Conservation (phyloP, 2,797 vertebrate species). For the Chrosomus eos region DNA sequence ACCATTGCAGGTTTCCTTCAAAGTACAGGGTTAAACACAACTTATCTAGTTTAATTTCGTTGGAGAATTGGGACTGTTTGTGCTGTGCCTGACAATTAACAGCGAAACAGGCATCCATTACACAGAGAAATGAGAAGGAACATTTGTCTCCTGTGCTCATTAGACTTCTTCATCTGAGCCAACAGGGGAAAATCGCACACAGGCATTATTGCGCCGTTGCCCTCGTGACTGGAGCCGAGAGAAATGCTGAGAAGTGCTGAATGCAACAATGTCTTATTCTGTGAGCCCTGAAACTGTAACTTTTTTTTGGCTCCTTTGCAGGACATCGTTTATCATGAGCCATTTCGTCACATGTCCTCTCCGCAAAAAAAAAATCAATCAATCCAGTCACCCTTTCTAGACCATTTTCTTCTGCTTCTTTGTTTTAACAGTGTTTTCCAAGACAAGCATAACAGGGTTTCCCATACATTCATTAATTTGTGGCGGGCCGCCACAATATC, state of each 20-base stretch:
- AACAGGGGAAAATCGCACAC: slow-evolving; percentile 49
- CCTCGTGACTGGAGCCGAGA: slow-evolving; percentile 33
- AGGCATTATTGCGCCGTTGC: slow-evolving; percentile 43
- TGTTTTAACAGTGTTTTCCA: background rate
- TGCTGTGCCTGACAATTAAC: slow-evolving; percentile 48
- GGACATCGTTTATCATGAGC: background rate
- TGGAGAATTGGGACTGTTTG: slow-evolving; percentile 49
- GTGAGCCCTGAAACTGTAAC: slow-evolving; percentile 2
- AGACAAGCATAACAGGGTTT: no score
- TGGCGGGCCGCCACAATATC: no score
- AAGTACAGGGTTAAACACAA: slow-evolving; percentile 31
- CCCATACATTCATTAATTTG: no score
- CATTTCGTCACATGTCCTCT: background rate
- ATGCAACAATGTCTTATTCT: slow-evolving; percentile 49
- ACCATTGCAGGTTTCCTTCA: background rate
- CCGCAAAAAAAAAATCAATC: background rate
- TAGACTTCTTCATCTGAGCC: slow-evolving; percentile 59
- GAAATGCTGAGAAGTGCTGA: slow-evolving; percentile 37
- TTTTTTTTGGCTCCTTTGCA: slow-evolving; percentile 21
- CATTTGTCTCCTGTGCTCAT: slow-evolving; percentile 62
- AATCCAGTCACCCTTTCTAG: background rate
- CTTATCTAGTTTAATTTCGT: slow-evolving; percentile 52
- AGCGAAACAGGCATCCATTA: slow-evolving; percentile 48
- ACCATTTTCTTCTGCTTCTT: background rate
- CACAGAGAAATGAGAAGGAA: slow-evolving; percentile 43